Evolutionary conservation across 64 coral and sea anemone genomes (phyloP), one percentile per base, ranked within the genome.

Genomic region (Astreopora myriophthalma): DNA sequence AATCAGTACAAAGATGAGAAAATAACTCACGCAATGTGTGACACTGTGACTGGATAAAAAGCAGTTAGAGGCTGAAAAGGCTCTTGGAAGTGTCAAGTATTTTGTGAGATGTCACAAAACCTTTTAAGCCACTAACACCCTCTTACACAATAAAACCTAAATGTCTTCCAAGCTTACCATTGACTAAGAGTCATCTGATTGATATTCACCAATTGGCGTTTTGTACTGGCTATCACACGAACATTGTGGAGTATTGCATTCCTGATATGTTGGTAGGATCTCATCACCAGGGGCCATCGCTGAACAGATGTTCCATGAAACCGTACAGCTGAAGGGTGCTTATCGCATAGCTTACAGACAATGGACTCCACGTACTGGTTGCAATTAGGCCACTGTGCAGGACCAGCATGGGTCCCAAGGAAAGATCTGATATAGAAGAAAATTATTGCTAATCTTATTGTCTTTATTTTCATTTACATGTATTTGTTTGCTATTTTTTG

Each of bases 341-440:
- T 0, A 14, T 87, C 85, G 48, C 85, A 71, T 8, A 87, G 37
- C 39, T 40, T 71, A 17, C 25, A 38, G 17, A 86, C 38, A 38
- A 52, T 35, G 6, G 90, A 76, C 27, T 93, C 81, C 76, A 93
- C 69, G n/a, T 89, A 96, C 0, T 90, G 28, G 23, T 96, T 92
- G 55, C 75, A 73, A 28, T 77, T 36, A 13, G 87, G 80, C 58
- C 71, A 76, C 20, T 79, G 76, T 14, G 95, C 95, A 22, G 91
- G 87, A 3, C 95, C 87, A 66, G 79, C 55, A 31, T 73, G 26
- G 40, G 19, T 10, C 12, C 85, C 94, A 7, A 84, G 0, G 49
- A 96, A 96, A 85, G 7, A 60, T 60, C 55, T 60, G 14, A 60
- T 3, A 60, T 17, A 60, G 55, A 19, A 60, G 12, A 14, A 60